Conservation (phyloP, 2,797 vertebrate genomes). For the Ptychadena robeensis region DNA sequence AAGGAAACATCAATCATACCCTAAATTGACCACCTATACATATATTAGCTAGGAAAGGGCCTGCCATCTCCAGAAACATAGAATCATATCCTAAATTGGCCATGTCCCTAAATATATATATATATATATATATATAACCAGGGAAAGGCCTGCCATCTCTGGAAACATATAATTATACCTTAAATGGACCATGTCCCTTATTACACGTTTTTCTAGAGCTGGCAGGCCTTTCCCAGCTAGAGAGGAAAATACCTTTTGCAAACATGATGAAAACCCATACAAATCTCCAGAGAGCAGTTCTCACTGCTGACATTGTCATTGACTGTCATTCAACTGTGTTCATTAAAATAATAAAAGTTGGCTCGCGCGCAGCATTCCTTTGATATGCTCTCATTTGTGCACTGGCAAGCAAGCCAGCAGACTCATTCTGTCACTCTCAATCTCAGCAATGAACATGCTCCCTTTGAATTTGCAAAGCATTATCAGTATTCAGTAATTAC, state of each 20-base stretch:
- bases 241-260: conserved; percentile 4
- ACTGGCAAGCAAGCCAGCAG: conserved; percentile 38
- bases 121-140: no score
- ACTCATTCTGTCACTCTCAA: conserved; percentile 58
- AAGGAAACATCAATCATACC: background rate
- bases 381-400: conserved; percentile 55
- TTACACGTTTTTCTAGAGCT: no score
- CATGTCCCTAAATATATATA: no score
- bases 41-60: background rate
- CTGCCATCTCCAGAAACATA: no score
- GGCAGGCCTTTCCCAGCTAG: no score
- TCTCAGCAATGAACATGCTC: conserved; percentile 22
- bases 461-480: conserved; percentile 34
- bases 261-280: conserved; percentile 15
- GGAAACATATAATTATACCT: no score
- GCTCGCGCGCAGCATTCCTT: conserved; percentile 50
- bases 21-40: background rate
- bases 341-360: conserved; percentile 58
- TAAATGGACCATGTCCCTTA: no score
- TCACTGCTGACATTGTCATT: conserved; percentile 42
- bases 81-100: no score
- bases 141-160: no score
- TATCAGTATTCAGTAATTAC: conserved; percentile 21
- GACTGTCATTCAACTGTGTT: conserved; percentile 50
- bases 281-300: conserved; percentile 5